Evolutionary conservation across 2,113 vertebrate genomes (phyloP), one percentile per base, ranked within the genome.

Genomic region (Dipodomys merriami): DNA sequence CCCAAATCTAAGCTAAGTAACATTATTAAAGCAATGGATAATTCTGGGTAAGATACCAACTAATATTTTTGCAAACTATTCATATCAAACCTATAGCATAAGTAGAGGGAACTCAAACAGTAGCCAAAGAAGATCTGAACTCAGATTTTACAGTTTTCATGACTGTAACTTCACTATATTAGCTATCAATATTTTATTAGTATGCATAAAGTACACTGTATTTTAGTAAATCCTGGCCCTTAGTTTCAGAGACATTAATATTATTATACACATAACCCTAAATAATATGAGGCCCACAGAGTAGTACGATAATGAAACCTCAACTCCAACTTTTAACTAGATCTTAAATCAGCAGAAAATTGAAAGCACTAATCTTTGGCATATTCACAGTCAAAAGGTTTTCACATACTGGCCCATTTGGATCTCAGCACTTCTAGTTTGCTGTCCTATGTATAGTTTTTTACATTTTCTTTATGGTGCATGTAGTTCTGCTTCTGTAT

Each of bases 91-190:
- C 85, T 23, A 60, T 35, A 93, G 23, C 19, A 83, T 88, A 74
- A 86, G 13, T 35, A 69, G 11, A 27, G 25, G 86, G 16, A 88
- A 94, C 68, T 2, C 9, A 80, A 60, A 4, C 2, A 83, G 72
- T 7, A 83, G 22, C 23, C 83, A 82, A 91, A 80, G 12, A 84
- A 72, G 18, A 73, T 19, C 5, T 82, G 5, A 81, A 78, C 8
- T 87, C n/a, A 71, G 39, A 93, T 53, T 68, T 65, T 64, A 57
- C 53, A 57, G 53, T 87, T 91, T 69, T n/a, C 60, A 77, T 62
- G 73, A 3, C n/a, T 84, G 35, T 12, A 6, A 33, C 7, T 19
- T 90, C 23, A 65, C 6, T 80, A 20, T 71, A 80, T 71, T 95
- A n/a, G 68, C 11, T 76, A 27, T 81, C 6, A 88, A 64, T 80